These are phyloP conservation scores for Liasis olivaceus DNA, from an alignment of 2,797 vertebrate genomes.

Conservation along the genomic window DNA sequence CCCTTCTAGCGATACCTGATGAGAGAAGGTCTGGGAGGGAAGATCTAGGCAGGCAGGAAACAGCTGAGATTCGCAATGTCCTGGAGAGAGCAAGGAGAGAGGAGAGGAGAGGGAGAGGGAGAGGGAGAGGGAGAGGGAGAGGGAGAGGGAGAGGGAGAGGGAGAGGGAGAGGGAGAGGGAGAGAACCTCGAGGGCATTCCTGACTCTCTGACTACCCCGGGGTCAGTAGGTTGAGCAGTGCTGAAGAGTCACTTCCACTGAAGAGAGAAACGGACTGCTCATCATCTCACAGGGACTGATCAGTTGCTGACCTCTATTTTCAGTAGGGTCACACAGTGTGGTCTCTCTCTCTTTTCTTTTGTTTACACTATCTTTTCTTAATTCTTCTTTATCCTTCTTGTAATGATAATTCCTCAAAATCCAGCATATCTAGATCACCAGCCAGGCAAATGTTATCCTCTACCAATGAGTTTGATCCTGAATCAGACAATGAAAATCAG, in stretches of 20 bases:
- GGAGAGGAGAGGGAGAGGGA: no score
- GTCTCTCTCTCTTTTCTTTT: no score
- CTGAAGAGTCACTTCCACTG: neutral
- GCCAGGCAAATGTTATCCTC: neutral
- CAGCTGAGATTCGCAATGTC: neutral
- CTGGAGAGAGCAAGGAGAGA: neutral
- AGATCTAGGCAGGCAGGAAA: neutral
- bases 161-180: neutral
- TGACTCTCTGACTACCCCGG: neutral
- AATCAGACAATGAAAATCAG: neutral
- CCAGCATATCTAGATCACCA: neutral
- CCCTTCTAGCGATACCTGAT: neutral
- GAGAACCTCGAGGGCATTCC: neutral
- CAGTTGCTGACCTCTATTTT: no score
- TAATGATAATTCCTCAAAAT: neutral
- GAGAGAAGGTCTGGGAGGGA: neutral
- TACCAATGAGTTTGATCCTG: neutral
- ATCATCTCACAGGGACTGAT: neutral
- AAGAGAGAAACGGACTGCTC: no score
- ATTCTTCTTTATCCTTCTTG: neutral
- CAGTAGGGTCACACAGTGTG: no score
- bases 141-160: neutral
- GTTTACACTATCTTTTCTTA: no score
- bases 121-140: neutral
- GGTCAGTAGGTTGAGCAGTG: neutral